Percentiles rank a stretch among this genome's conserved stretches.
These are phyloP conservation scores for Amblyopsis hoosieri DNA, from an alignment of 2,797 vertebrate genomes.

Conservation along the genomic window DNA sequence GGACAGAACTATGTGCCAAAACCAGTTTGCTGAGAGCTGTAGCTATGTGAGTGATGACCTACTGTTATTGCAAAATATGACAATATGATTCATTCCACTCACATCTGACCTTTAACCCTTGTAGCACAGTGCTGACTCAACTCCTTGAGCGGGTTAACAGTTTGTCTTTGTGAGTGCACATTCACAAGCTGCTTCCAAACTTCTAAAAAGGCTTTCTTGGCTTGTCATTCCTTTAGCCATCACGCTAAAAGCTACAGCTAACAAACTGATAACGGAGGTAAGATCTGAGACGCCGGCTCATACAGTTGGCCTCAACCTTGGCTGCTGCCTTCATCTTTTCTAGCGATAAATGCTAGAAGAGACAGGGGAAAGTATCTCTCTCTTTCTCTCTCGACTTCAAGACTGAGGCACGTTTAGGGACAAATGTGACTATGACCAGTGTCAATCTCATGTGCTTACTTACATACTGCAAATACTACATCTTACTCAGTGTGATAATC, in stretches of 20 bases:
- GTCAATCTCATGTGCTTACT: slow-evolving; percentile 52
- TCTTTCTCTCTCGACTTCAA: slow-evolving; percentile 49
- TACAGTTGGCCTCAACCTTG: slow-evolving; percentile 19
- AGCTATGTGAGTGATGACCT: no score
- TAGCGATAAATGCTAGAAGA: slow-evolving; percentile 22
- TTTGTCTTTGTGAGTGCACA: slow-evolving; percentile 5
- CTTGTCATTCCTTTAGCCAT: slow-evolving; percentile 26
- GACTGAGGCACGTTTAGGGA: slow-evolving; percentile 8
- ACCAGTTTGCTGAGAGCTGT: no score
- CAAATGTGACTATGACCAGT: slow-evolving; percentile 26
- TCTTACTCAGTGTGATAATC: no score
- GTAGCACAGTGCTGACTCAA: no score
- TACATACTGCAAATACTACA: slow-evolving; percentile 5
- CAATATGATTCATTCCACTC: no score
- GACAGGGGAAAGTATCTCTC: slow-evolving; percentile 14
- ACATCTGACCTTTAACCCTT: no score
- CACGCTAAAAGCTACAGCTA: slow-evolving; percentile 31
- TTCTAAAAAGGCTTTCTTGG: no score
- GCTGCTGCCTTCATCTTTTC: slow-evolving; percentile 2
- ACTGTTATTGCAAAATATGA: no score
- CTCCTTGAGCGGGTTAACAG: no score
- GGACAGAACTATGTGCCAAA: not conserved
- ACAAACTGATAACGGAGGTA: slow-evolving; percentile 25
- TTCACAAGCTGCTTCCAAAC: not conserved
- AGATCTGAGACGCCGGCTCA: slow-evolving; percentile 27